A percentile compares a stretch with the other conserved stretches of the same genome.
Conservation (phyloP, 2,888 invertebrate species). For the Chymomyza procnemis region DNA sequence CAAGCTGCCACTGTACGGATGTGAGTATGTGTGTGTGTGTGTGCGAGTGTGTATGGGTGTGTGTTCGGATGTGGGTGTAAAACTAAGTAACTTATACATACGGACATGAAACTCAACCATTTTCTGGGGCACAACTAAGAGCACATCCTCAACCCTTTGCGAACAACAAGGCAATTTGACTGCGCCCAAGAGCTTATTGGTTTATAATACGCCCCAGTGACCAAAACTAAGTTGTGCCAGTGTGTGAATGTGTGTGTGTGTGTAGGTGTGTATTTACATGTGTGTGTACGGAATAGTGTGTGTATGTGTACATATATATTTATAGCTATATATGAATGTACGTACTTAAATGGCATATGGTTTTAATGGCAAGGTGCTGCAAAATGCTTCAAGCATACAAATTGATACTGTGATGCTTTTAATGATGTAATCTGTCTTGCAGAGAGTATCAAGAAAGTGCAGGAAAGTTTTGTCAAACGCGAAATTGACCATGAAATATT, state of each 20-base stretch:
- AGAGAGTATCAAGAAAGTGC: neutral
- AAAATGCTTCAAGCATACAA: neutral
- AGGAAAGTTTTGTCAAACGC: no score
- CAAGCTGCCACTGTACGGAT: neutral
- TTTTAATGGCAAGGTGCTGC: neutral
- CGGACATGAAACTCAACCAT: neutral
- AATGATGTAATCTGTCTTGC: neutral
- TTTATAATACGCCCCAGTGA: conserved; percentile 45
- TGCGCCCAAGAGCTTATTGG: conserved; percentile 46
- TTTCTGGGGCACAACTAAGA: neutral
- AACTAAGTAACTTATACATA: neutral
- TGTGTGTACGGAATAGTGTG: no score
- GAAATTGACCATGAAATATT: no score
- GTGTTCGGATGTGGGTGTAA: conserved; percentile 1
- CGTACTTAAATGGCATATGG: neutral
- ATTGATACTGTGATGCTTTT: neutral
- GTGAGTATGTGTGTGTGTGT: neutral
- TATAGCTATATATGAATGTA: neutral
- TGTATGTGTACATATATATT: neutral
- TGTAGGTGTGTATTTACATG: no score
- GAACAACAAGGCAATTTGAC: conserved; percentile 40
- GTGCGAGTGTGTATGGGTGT: neutral
- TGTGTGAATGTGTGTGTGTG: neutral
- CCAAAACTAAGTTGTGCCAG: neutral
- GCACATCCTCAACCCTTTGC: neutral